Conservation (phyloP, 37 sponge, comb jelly and placozoan genomes). For the Aplysina aerophoba region DNA sequence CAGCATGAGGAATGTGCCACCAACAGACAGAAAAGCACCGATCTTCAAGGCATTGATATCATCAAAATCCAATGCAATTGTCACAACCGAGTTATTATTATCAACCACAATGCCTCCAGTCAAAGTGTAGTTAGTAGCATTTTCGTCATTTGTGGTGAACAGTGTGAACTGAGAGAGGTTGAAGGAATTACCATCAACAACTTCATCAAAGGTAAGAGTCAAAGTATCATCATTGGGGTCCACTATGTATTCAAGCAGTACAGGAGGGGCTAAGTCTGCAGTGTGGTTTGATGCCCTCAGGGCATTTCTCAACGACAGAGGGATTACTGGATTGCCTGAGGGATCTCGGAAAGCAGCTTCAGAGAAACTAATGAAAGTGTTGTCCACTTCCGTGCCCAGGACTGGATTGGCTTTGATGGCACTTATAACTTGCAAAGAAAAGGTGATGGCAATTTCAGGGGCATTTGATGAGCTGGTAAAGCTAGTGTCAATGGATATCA, state of each 20-base stretch:
- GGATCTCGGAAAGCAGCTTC: conserved; percentile 65
- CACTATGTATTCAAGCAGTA: conserved; percentile 50
- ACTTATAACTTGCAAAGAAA: conserved; percentile 61
- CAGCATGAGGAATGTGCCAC: conserved; percentile 61
- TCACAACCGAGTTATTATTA: conserved; percentile 40
- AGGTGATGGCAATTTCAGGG: conserved; percentile 33
- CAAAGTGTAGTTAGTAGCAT: conserved; percentile 48
- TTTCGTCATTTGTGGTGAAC: conserved; percentile 27
- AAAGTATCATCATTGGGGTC: conserved; percentile 70
- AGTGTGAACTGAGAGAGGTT: conserved; percentile 63
- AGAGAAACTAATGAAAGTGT: conserved; percentile 72
- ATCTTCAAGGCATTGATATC: conserved; percentile 79
- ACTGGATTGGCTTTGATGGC: conserved; percentile 55
- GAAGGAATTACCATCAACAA: conserved; percentile 54
- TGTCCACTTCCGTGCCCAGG: conserved; percentile 50
- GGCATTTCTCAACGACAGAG: conserved; percentile 48
- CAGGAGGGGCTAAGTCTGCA: conserved; percentile 61
- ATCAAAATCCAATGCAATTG: conserved; percentile 57
- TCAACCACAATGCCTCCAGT: conserved; percentile 67
- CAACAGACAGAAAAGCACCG: conserved; percentile 33
- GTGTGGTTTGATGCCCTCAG: conserved; percentile 41
- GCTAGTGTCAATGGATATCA: conserved; percentile 59
- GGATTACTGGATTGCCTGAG: conserved; percentile 57
- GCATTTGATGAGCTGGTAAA: conserved; percentile 43
- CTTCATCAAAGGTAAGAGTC: conserved; percentile 79